Evolutionary conservation across 2,888 invertebrate genomes (phyloP).

Genomic region (Tetragonula carbonaria): DNA sequence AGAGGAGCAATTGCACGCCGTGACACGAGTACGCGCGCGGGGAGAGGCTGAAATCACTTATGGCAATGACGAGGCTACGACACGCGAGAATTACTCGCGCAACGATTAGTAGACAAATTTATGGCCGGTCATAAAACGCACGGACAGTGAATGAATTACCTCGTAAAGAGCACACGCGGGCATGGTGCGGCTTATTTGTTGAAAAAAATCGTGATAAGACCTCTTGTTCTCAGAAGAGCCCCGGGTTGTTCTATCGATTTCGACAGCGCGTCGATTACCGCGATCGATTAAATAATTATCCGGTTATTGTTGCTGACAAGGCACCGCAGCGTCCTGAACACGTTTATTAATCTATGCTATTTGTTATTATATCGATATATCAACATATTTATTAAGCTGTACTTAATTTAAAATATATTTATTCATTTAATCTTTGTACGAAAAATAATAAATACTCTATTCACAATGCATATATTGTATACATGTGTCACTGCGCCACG

Average conservation of each 20-base stretch:
- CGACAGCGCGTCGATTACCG: background rate
- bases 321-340: too few relatives aligned
- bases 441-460: too few relatives aligned
- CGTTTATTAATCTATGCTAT: too few relatives aligned
- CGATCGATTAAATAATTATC: background rate
- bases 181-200: conserved; percentile 38
- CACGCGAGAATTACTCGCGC: conserved; percentile 49
- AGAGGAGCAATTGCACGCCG: background rate
- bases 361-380: too few relatives aligned
- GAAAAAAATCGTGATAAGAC: background rate
- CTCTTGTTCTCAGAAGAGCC: background rate
- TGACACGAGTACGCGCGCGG: too few relatives aligned
- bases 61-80: conserved; percentile 45
- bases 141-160: conserved; percentile 57
- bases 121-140: conserved; percentile 59
- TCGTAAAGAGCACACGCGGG: conserved; percentile 54
- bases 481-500: too few relatives aligned
- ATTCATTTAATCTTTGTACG: too few relatives aligned
- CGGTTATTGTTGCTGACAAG: too few relatives aligned
- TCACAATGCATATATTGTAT: too few relatives aligned
- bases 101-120: conserved; percentile 66
- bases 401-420: too few relatives aligned
- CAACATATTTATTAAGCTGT: too few relatives aligned
- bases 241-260: background rate
- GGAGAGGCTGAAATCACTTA: conserved; percentile 52